A percentile compares a stretch with the other conserved stretches of the same genome.
These are phyloP conservation scores for Torymus tubicola DNA, from an alignment of 2,888 invertebrate species.

Conservation along the genomic window DNA sequence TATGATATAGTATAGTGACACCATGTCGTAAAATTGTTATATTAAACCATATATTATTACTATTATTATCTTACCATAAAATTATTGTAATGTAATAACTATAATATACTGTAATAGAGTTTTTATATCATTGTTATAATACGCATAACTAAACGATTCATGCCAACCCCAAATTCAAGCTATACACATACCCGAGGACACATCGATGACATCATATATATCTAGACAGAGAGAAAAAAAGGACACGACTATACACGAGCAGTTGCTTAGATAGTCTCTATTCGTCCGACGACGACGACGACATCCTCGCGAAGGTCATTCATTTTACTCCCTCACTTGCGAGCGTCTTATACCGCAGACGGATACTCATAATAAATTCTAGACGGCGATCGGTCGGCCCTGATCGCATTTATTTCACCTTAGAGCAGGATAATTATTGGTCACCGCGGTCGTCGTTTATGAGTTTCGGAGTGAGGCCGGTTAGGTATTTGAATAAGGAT, in stretches of 20 bases:
- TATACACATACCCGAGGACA: no score
- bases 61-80: no score
- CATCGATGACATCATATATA: neutral
- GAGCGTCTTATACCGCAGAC: neutral
- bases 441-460: neutral
- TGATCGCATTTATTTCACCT: constrained; percentile 42
- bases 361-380: constrained; percentile 50
- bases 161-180: no score
- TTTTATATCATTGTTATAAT: no score
- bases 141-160: no score
- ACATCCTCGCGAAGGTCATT: constrained; percentile 28
- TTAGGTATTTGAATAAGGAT: no score
- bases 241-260: neutral
- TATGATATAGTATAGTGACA: no score
- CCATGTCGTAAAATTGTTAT: no score
- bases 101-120: no score
- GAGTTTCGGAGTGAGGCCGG: no score
- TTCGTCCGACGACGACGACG: constrained; percentile 31
- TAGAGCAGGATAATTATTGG: constrained; percentile 11
- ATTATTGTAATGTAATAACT: no score
- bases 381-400: constrained; percentile 32
- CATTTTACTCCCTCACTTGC: neutral
- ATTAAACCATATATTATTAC: no score
- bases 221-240: constrained; percentile 5
- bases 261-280: constrained; percentile 33